Evolutionary conservation across 2,888 invertebrate species (phyloP).

Genomic region (Buathra laborator): DNA sequence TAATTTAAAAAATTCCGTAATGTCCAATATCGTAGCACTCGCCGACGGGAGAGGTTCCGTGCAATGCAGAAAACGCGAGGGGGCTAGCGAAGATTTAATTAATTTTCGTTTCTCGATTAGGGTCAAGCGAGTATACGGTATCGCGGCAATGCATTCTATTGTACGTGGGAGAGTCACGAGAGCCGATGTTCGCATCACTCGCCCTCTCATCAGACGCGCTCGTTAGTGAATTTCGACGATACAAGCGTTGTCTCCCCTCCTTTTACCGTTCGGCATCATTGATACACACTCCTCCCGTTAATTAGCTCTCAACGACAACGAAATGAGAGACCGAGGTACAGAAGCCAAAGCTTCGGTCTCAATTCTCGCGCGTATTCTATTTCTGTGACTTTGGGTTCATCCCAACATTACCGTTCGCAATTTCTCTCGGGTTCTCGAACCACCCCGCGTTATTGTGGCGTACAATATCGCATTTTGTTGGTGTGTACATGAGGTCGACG

Average conservation of each 20-base stretch:
- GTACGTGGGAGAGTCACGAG: neutral
- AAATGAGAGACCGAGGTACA: slow-evolving; percentile 11
- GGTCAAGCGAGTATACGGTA: neutral
- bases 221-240: slow-evolving; percentile 36
- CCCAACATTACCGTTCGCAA: slow-evolving; percentile 7
- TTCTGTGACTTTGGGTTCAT: slow-evolving; percentile 11
- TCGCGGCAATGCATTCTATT: neutral
- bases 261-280: slow-evolving; percentile 26
- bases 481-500: slow-evolving; percentile 25
- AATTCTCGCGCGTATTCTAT: neutral
- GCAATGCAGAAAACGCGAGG: neutral
- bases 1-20: slow-evolving; percentile 25
- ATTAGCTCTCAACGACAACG: slow-evolving; percentile 34
- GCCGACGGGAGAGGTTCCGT: neutral
- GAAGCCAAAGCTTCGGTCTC: slow-evolving; percentile 3
- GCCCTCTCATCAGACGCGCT: slow-evolving; percentile 7
- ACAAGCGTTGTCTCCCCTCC: neutral
- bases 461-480: slow-evolving; percentile 1
- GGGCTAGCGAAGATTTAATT: neutral
- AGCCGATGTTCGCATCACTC: neutral
- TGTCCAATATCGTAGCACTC: neutral
- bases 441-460: neutral
- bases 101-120: slow-evolving; percentile 11
- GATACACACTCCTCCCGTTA: slow-evolving; percentile 45
- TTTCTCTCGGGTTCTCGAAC: neutral